These are phyloP conservation scores for Nasonovia ribisnigri DNA, from an alignment of 2,888 invertebrate species.

Conservation along the genomic window DNA sequence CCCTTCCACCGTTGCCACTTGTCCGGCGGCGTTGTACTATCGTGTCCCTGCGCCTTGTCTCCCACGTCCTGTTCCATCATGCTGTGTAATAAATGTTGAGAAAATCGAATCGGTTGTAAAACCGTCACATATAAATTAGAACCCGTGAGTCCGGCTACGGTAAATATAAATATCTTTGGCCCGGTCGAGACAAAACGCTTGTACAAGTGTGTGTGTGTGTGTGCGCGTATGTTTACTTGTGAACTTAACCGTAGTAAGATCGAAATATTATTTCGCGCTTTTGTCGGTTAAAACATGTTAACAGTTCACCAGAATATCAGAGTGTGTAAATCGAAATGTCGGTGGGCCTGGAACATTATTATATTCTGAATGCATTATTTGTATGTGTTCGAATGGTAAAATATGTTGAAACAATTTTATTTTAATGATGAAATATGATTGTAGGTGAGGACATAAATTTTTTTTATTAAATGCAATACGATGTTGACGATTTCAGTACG, in stretches of 20 bases:
- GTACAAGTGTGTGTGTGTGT: neutral
- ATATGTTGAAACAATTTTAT: neutral
- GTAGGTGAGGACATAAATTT: neutral
- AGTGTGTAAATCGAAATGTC: neutral
- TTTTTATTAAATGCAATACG: neutral
- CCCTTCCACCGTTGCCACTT: neutral
- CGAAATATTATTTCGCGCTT: neutral
- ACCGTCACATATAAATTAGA: conserved; percentile 56
- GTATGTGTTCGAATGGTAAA: neutral
- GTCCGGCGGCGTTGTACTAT: neutral
- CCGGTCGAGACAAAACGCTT: neutral
- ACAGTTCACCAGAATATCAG: neutral
- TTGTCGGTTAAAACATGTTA: neutral
- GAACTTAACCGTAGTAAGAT: neutral
- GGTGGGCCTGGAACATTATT: neutral
- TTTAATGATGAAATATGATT: neutral
- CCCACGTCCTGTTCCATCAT: neutral
- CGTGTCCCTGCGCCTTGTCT: neutral
- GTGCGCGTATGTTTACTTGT: neutral
- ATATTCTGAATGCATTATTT: neutral
- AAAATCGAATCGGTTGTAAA: conserved; percentile 61
- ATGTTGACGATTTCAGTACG: neutral
- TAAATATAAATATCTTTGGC: conserved; percentile 22
- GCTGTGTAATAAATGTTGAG: conserved; percentile 50
- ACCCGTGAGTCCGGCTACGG: neutral